A percentile compares a stretch with the other conserved stretches of the same genome.
phyloP scores from a whole-genome alignment of 2,113 vertebrate genomes.

The Perca schrenkii region DNA sequence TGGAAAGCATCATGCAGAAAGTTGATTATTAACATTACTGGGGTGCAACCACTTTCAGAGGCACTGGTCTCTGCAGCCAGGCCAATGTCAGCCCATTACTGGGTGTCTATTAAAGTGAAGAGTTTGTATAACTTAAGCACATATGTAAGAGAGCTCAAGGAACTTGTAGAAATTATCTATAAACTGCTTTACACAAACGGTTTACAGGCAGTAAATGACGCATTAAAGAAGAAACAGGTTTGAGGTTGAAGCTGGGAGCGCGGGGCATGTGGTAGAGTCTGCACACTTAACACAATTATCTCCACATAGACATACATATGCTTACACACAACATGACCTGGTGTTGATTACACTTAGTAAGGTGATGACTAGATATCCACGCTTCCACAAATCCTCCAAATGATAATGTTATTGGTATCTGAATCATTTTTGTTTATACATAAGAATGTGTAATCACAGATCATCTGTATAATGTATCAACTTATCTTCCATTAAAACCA shows the following conservation, averaged over 20 bases:
- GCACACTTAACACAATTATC: constrained; percentile 47
- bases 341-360: constrained; percentile 38
- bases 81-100: constrained; percentile 47
- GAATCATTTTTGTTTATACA: not conserved
- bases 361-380: constrained; percentile 8
- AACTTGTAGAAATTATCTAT: constrained; percentile 75
- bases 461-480: constrained; percentile 23
- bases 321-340: constrained; percentile 10
- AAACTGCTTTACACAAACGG: constrained; percentile 78
- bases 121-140: constrained; percentile 66
- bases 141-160: constrained; percentile 53
- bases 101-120: constrained; percentile 53
- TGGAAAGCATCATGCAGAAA: constrained; percentile 37
- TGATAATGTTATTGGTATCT: constrained; percentile 4
- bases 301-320: constrained; percentile 20
- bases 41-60: constrained; percentile 42
- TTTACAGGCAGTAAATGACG: constrained; percentile 80
- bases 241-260: constrained; percentile 58
- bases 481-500: constrained; percentile 52
- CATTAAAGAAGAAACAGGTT: constrained; percentile 79
- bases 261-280: constrained; percentile 47
- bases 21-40: constrained; percentile 46
- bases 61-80: constrained; percentile 40
- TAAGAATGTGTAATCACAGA: not conserved
- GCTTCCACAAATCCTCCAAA: constrained; percentile 28